These are phyloP conservation scores for Okamejei kenojei DNA, from an alignment of 2,797 vertebrate species.

Conservation along the genomic window DNA sequence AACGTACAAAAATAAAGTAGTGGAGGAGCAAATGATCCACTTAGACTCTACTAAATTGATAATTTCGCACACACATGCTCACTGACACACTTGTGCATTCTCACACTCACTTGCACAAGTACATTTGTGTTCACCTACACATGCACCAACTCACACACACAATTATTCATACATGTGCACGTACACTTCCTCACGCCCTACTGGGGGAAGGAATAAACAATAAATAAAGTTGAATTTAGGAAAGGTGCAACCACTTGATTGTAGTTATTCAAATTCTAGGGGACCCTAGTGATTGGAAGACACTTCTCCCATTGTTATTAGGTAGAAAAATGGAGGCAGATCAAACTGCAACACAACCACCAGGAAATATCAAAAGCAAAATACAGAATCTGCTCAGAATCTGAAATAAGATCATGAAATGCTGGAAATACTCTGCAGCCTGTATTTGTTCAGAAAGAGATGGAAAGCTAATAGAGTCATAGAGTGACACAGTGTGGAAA, in stretches of 20 bases:
- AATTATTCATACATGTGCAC: not conserved
- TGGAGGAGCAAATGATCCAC: not conserved
- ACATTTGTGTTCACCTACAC: not conserved
- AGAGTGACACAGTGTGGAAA: too few species aligned
- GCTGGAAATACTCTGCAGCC: too few species aligned
- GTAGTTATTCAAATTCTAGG: not conserved
- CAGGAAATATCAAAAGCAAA: not conserved
- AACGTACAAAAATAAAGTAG: not conserved
- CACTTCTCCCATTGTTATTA: not conserved
- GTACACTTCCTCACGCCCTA: not conserved
- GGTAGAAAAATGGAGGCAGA: not conserved
- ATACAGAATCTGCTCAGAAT: too few species aligned
- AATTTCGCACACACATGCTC: not conserved
- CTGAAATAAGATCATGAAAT: too few species aligned
- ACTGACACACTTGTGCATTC: not conserved
- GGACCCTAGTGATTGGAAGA: not conserved
- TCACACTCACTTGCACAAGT: too few species aligned
- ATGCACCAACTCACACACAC: not conserved
- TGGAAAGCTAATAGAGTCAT: too few species aligned
- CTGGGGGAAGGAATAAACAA: not conserved
- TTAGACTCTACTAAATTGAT: not conserved
- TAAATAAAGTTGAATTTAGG: not conserved
- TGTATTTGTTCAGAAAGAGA: too few species aligned
- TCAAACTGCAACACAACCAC: not conserved
- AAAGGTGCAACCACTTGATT: not conserved